Percentiles rank a stretch among this genome's conserved stretches.
Evolutionary conservation across 2,113 vertebrate species (phyloP).

Genomic region (Dicrurus megarhynchus): DNA sequence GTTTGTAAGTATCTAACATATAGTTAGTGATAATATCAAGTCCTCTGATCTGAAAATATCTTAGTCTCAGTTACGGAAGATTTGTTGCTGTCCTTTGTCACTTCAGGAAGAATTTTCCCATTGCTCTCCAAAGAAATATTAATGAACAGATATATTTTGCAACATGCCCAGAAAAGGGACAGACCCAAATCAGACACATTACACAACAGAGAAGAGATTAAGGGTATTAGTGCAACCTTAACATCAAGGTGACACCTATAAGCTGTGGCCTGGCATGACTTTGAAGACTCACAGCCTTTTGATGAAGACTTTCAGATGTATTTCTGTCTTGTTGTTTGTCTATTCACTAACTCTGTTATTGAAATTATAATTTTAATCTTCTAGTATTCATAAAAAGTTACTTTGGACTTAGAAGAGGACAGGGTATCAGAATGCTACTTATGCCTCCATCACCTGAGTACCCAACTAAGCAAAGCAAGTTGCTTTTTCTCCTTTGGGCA

Average conservation of each 20-base stretch:
- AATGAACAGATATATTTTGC: neutral
- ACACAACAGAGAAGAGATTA: neutral
- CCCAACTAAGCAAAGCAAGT: neutral
- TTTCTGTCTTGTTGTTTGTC: neutral
- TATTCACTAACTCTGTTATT: neutral
- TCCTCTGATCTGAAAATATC: neutral
- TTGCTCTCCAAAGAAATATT: neutral
- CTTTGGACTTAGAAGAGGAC: neutral
- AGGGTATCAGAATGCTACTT: rapidly evolving
- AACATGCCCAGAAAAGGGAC: neutral
- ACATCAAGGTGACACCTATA: neutral
- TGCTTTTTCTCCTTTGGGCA: neutral
- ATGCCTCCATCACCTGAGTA: neutral
- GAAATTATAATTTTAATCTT: neutral
- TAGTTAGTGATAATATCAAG: neutral
- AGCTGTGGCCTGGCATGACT: neutral
- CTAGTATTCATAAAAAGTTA: neutral
- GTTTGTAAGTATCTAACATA: neutral
- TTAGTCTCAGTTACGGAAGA: neutral
- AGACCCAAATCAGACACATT: neutral
- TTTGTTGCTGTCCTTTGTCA: neutral
- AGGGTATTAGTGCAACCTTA: neutral
- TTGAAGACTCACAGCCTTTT: neutral
- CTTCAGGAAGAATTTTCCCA: neutral
- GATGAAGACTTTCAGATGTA: neutral